These are phyloP conservation scores for Caenorhabditis japonica DNA, from an alignment of 2,888 invertebrate species.

Conservation along the genomic window DNA sequence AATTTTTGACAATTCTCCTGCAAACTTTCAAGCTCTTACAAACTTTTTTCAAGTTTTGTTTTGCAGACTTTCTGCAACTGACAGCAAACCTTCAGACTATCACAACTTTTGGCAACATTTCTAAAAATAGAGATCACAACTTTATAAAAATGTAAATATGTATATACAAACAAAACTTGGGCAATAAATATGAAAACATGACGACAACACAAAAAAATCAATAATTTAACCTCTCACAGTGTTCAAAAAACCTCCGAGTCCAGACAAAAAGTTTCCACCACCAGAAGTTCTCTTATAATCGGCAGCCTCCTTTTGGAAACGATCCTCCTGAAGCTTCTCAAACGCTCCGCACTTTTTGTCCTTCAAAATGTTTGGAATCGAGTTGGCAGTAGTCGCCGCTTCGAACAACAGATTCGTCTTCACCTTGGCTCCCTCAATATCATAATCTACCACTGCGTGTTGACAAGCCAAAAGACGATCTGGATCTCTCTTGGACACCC, in stretches of 20 bases:
- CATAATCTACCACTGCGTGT: slow-evolving; percentile 76
- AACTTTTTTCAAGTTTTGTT: too few species aligned
- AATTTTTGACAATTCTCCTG: too few species aligned
- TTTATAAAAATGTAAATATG: slow-evolving; percentile 38
- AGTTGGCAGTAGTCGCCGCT: slow-evolving; percentile 75
- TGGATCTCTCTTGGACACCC: slow-evolving; percentile 76
- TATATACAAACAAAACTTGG: slow-evolving; percentile 10
- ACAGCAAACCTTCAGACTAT: too few species aligned
- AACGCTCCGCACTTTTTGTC: slow-evolving; percentile 76
- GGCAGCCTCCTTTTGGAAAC: slow-evolving; percentile 75
- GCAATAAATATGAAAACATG: slow-evolving; percentile 12
- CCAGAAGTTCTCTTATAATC: slow-evolving; percentile 71
- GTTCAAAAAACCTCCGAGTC: slow-evolving; percentile 61
- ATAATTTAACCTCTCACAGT: slow-evolving; percentile 49
- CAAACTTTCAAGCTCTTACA: too few species aligned
- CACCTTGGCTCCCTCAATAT: slow-evolving; percentile 76
- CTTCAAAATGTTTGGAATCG: slow-evolving; percentile 76
- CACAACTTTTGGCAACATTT: neutral
- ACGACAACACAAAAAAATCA: neutral
- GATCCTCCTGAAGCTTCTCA: slow-evolving; percentile 73
- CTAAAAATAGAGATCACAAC: slow-evolving; percentile 8
- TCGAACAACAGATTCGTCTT: slow-evolving; percentile 76
- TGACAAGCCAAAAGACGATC: slow-evolving; percentile 76
- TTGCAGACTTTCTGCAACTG: too few species aligned
- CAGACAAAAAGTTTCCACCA: slow-evolving; percentile 60